Conservation (phyloP, 2,797 vertebrate species). For the Mormyrus proboscirostris region DNA sequence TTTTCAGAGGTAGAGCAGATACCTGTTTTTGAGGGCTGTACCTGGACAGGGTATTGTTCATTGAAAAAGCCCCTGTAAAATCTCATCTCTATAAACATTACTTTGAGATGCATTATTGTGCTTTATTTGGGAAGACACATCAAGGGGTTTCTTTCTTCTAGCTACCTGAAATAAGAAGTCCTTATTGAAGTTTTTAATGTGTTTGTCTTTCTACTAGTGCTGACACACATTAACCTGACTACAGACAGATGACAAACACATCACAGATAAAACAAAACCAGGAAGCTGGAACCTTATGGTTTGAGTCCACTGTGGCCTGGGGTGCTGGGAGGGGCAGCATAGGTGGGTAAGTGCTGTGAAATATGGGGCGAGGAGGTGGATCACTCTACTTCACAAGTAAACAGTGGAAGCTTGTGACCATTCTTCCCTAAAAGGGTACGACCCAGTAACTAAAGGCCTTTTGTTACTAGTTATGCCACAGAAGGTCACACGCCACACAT, state of each 20-base stretch:
- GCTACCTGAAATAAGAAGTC: not conserved
- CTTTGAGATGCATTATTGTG: not conserved
- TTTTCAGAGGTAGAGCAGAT: not conserved
- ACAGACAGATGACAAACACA: not conserved
- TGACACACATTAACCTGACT: not conserved
- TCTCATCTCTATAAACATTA: not conserved
- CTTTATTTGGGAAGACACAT: not conserved
- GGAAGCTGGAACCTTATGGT: not conserved
- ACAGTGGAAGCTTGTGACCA: not conserved
- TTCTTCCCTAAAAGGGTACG: not conserved
- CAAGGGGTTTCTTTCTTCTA: not conserved
- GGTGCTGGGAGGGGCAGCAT: not conserved
- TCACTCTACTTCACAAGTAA: not conserved
- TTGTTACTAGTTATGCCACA: not conserved
- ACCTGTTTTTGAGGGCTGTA: not conserved
- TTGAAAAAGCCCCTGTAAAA: not conserved
- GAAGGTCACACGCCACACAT: not conserved
- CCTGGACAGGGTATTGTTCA: not conserved
- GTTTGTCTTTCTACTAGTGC: not conserved
- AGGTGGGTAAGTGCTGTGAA: not conserved
- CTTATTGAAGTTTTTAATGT: not conserved
- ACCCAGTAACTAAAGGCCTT: not conserved
- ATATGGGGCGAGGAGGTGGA: not conserved
- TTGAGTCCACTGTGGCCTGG: not conserved
- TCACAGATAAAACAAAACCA: not conserved